These are phyloP conservation scores for Acanthochromis polyacanthus DNA, from an alignment of 2,113 vertebrate species.

Conservation along the genomic window DNA sequence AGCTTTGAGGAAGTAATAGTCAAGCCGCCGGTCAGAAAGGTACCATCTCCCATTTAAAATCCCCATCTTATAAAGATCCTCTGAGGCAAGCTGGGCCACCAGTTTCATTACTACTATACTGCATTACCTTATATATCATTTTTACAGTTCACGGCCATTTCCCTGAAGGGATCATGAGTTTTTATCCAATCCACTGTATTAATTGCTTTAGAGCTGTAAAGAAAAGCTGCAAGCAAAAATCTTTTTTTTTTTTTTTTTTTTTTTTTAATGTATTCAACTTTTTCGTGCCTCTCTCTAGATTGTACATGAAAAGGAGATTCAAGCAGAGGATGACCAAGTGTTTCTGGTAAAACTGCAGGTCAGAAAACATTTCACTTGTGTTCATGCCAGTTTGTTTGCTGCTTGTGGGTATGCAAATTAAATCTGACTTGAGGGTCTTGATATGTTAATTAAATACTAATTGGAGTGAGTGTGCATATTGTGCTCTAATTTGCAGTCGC, in stretches of 20 bases:
- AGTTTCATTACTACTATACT: conserved; percentile 6
- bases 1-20: conserved; percentile 95
- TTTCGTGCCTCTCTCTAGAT: conserved; percentile 85
- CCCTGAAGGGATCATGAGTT: neutral
- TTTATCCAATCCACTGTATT: conserved; percentile 13
- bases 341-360: conserved; percentile 99
- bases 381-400: conserved; percentile 11
- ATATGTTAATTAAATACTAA: conserved; percentile 50
- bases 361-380: conserved; percentile 45
- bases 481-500: conserved; percentile 86
- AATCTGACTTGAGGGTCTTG: conserved; percentile 33
- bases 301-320: conserved; percentile 98
- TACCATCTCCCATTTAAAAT: conserved; percentile 63
- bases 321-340: conserved; percentile 98
- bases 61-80: neutral
- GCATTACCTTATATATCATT: neutral
- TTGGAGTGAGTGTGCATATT: conserved; percentile 53
- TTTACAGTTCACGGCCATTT: conserved; percentile 17
- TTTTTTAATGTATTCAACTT: neutral
- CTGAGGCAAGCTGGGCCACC: neutral
- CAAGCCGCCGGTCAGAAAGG: conserved; percentile 97
- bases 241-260: neutral
- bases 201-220: neutral
- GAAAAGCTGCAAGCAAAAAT: neutral
- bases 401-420: conserved; percentile 18